A percentile compares a stretch with the other conserved stretches of the same genome.
Evolutionary conservation across 2,888 invertebrate species (phyloP).

Genomic region (Sarcophaga subvicina): DNA sequence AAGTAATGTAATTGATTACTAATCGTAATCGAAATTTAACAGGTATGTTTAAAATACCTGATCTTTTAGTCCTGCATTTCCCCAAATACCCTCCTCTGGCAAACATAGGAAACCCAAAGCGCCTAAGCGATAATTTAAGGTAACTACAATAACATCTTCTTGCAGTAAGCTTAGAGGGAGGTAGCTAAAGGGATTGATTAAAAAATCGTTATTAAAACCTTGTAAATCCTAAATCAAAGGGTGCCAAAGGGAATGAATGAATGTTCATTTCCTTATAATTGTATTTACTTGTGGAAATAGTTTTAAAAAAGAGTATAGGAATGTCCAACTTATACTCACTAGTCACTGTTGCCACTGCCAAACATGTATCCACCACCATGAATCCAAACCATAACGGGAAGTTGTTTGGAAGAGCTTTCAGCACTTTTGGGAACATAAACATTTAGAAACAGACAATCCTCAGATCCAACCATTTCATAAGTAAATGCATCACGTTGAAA

Average conservation of each 20-base stretch:
- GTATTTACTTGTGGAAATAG: too few species aligned
- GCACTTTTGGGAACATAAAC: conserved; percentile 77
- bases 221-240: too few species aligned
- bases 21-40: too few species aligned
- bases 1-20: too few species aligned
- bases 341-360: conserved; percentile 78
- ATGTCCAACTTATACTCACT: conserved; percentile 71
- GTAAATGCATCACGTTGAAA: conserved; percentile 77
- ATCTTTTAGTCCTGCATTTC: conserved; percentile 81
- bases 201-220: neutral
- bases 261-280: too few species aligned
- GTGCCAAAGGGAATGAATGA: too few species aligned
- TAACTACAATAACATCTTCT: conserved; percentile 79
- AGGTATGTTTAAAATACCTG: conserved; percentile 72
- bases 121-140: conserved; percentile 79
- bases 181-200: conserved; percentile 72
- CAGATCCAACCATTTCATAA: conserved; percentile 75
- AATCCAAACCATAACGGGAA: conserved; percentile 81
- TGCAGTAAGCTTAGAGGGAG: conserved; percentile 78
- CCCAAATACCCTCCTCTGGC: conserved; percentile 78
- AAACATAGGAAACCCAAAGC: conserved; percentile 79
- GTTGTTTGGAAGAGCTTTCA: conserved; percentile 63
- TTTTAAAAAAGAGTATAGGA: too few species aligned
- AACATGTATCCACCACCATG: conserved; percentile 80
- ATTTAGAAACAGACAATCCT: conserved; percentile 80